Evolutionary conservation across 2,888 invertebrate genomes (phyloP).

Genomic region (Amblyjoppa fuscipennis): DNA sequence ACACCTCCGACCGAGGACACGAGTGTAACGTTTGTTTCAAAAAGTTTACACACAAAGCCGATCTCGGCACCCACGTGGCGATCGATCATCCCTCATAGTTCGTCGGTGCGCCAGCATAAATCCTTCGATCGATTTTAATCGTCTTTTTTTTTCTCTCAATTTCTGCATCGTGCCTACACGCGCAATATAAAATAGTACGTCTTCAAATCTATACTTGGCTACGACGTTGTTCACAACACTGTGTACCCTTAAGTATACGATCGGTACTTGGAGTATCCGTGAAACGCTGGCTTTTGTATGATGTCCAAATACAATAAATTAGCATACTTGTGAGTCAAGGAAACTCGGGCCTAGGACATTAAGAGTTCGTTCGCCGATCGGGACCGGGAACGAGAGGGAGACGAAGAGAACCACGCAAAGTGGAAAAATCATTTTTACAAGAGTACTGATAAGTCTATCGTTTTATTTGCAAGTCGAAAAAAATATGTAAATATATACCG

Average conservation of each 20-base stretch:
- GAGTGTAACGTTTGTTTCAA: slow-evolving; percentile 82
- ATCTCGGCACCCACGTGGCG: slow-evolving; percentile 79
- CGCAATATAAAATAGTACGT: slow-evolving; percentile 13
- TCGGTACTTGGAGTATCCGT: slow-evolving; percentile 34
- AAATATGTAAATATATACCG: slow-evolving; percentile 59
- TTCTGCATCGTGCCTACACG: slow-evolving; percentile 48
- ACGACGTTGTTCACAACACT: slow-evolving; percentile 1
- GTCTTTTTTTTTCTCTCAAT: slow-evolving; percentile 14
- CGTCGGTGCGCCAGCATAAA: slow-evolving; percentile 2
- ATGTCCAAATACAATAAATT: slow-evolving; percentile 20
- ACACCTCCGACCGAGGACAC: slow-evolving; percentile 77
- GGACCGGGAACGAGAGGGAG: neutral
- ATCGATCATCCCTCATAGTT: slow-evolving; percentile 80
- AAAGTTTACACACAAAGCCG: slow-evolving; percentile 81
- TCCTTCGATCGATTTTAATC: slow-evolving; percentile 10
- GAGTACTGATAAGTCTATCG: slow-evolving; percentile 27
- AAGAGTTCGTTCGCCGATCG: neutral
- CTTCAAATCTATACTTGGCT: slow-evolving; percentile 9
- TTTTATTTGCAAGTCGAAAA: slow-evolving; percentile 37
- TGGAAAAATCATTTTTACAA: slow-evolving; percentile 31
- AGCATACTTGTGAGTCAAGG: neutral
- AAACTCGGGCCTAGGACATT: slow-evolving; percentile 4
- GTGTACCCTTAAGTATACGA: neutral
- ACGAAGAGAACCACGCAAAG: neutral
- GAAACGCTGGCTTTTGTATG: slow-evolving; percentile 49